Conservation (phyloP, 2,113 vertebrate species). For the Nanorana parkeri region DNA sequence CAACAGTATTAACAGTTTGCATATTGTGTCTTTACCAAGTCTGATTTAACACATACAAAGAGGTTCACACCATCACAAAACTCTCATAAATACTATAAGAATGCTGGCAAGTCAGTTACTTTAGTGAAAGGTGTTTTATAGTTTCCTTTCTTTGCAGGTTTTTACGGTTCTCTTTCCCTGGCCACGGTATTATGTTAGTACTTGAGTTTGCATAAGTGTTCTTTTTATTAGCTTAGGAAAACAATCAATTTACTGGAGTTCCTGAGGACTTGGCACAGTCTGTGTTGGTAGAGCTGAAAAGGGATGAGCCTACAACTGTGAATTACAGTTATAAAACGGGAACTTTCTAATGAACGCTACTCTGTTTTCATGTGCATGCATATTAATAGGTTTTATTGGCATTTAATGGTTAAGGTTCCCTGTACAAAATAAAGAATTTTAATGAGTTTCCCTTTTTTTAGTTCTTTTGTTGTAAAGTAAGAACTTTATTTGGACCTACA, state of each 20-base stretch:
- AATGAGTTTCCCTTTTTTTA: too few relatives aligned
- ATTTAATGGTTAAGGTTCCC: too few relatives aligned
- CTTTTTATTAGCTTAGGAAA: slow-evolving; percentile 38
- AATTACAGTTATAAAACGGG: too few relatives aligned
- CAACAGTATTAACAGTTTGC: not conserved
- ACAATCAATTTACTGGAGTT: slow-evolving; percentile 36
- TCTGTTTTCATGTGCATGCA: too few relatives aligned
- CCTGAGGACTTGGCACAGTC: slow-evolving; percentile 9
- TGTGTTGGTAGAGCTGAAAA: not conserved
- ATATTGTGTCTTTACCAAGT: not conserved
- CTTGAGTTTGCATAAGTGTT: slow-evolving; percentile 31
- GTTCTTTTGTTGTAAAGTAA: too few relatives aligned
- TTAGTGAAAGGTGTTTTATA: slow-evolving; percentile 43
- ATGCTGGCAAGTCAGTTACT: slow-evolving; percentile 31
- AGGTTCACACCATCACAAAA: slow-evolving; percentile 16
- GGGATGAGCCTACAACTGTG: not conserved
- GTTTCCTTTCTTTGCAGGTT: slow-evolving; percentile 39
- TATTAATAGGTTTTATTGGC: too few relatives aligned
- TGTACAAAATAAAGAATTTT: too few relatives aligned
- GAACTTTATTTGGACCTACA: too few relatives aligned
- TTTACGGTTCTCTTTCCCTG: slow-evolving; percentile 4
- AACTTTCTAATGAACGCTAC: too few relatives aligned
- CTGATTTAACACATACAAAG: slow-evolving; percentile 31
- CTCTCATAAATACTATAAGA: slow-evolving; percentile 22
- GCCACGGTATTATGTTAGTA: slow-evolving; percentile 35